Evolutionary conservation across 1,140 invertebrate genomes (phyloP).

Genomic region (Pteromalus puparum): DNA sequence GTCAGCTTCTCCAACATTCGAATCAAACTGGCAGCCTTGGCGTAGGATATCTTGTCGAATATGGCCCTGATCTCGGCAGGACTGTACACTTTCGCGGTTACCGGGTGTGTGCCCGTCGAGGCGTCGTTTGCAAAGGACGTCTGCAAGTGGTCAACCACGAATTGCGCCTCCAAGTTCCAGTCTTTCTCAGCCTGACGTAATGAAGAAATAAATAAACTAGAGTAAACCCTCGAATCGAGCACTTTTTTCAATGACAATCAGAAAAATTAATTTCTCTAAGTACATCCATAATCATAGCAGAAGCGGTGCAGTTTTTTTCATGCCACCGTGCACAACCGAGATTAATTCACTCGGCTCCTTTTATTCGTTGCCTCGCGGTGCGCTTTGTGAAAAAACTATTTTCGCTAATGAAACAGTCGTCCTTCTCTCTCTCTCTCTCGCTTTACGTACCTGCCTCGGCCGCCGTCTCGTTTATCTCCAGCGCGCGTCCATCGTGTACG

Average conservation of each 20-base stretch:
- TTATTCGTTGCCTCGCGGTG: background rate
- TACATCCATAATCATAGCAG: background rate
- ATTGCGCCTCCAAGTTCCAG: conserved; percentile 83
- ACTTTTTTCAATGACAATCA: too few species aligned
- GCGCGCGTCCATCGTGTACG: background rate
- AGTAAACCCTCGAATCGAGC: too few species aligned
- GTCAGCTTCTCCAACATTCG: conserved; percentile 88
- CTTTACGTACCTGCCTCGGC: background rate
- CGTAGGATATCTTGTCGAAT: conserved; percentile 91
- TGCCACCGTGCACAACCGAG: background rate
- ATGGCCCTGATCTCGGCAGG: conserved; percentile 87
- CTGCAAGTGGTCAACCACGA: conserved; percentile 83
- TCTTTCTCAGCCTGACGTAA: conserved; percentile 75
- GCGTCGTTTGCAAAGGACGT: conserved; percentile 84
- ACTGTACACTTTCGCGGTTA: conserved; percentile 81
- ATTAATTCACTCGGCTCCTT: conserved; percentile 2
- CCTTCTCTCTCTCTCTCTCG: background rate
- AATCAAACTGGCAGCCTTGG: conserved; percentile 88
- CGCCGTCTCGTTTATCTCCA: background rate
- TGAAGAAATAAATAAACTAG: too few species aligned
- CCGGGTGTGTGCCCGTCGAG: conserved; percentile 83
- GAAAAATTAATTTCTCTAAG: too few species aligned
- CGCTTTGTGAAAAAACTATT: conserved; percentile 21
- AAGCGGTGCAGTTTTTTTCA: background rate
- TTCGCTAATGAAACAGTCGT: conserved; percentile 14